Base-by-base conservation (phyloP, 2,797 vertebrate species). In the Myotis daubentonii region DNA sequence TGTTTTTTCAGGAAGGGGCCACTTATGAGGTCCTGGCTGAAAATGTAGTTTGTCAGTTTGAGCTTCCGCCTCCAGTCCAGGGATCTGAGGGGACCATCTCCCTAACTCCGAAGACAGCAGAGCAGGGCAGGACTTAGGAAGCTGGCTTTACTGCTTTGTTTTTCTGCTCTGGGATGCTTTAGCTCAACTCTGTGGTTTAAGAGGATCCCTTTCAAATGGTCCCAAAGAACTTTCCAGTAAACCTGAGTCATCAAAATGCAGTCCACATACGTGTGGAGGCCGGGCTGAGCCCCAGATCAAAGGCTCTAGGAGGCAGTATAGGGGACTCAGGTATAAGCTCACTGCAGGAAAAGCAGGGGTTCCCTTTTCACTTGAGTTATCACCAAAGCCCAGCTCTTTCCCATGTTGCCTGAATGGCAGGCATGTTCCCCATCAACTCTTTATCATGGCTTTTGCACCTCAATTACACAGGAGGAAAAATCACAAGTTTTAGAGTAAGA, bases 101-200 rank as follows among this genome's bases (percentile, higher is more conserved):
- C 55, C 57, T 55, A 41, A 8, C 25, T 33, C n/a, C 62, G 17
- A 36, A 0, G 3, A 36, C 13, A 51, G 23, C 28, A 75, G 33
- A 44, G 20, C 17, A 41, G 41, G 66, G 11, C 3, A 0, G 38
- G 30, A 68, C 57, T 66, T 47, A 60, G 15, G 68, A 51, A 53
- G 65, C 49, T 60, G 66, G 13, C 41, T 70, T 75, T 62, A 53
- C 33, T 22, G 17, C 53, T 68, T 23, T 41, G 49, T 57, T 89
- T 86, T 74, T 70, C 80, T 85, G 66, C 47, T 72, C 74, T 36
- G 28, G 84, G 87, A 87, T 62, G 76, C 68, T 23, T 76, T 68
- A 87, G 36, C 76, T 71, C 33, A 70, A 68, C 33, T 47, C 55
- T 81, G 79, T 84, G 74, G 49, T 81, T 95, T 57, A 95, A 66